Percentiles rank a stretch among this genome's conserved stretches.
These are phyloP conservation scores for Centroberyx gerrardi DNA, from an alignment of 2,797 vertebrate species.

Conservation along the genomic window DNA sequence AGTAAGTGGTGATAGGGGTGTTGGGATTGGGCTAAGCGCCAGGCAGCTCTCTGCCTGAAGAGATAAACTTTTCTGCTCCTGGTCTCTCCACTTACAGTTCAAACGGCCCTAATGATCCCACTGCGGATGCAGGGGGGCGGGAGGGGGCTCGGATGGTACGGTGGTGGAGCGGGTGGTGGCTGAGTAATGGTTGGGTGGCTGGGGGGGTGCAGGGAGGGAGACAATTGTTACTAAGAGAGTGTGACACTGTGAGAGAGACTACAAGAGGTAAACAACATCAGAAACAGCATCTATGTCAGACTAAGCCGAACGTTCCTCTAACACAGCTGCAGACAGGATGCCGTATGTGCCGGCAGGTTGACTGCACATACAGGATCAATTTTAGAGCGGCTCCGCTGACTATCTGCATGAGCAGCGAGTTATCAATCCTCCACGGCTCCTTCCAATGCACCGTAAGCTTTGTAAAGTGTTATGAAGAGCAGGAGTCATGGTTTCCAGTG, in stretches of 20 bases:
- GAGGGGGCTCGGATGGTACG: neutral
- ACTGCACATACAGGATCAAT: conserved; percentile 26
- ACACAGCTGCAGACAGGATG: neutral
- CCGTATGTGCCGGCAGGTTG: conserved; percentile 3
- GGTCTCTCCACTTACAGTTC: conserved; percentile 52
- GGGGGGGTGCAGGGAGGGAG: neutral
- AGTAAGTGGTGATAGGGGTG: conserved; percentile 37
- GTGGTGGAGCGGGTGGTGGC: neutral
- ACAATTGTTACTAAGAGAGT: neutral
- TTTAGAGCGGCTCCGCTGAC: conserved; percentile 28
- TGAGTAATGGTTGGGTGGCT: neutral
- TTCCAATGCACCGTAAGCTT: conserved; percentile 53
- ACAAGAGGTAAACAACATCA: neutral
- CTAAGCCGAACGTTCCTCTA: too few relatives aligned
- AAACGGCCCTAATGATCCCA: conserved; percentile 51
- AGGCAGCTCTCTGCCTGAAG: conserved; percentile 39
- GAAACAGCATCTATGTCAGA: neutral
- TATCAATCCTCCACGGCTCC: conserved; percentile 44
- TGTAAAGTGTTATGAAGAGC: conserved; percentile 65
- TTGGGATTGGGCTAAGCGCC: conserved; percentile 48
- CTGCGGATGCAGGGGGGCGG: conserved; percentile 25
- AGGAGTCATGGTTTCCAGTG: conserved; percentile 74
- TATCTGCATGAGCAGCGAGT: conserved; percentile 28
- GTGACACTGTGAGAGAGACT: neutral
- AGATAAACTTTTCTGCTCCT: conserved; percentile 50